Evolutionary conservation across 2,797 vertebrate genomes (phyloP).

Genomic region (Smutsia temminckii): DNA sequence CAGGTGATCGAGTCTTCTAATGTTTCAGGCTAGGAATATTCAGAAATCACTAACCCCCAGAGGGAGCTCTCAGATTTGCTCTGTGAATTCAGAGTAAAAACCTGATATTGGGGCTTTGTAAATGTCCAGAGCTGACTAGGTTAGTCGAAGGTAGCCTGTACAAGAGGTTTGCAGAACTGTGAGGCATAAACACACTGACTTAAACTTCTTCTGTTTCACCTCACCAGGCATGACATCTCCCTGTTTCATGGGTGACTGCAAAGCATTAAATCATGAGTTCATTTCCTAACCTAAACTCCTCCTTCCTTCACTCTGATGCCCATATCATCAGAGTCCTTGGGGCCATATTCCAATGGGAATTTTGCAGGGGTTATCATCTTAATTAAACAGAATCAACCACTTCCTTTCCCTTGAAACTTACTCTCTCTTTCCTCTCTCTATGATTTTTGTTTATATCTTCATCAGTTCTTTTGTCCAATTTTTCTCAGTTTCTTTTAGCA

Average conservation of each 20-base stretch:
- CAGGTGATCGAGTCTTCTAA: background rate
- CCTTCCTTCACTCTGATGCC: background rate
- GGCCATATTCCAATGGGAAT: background rate
- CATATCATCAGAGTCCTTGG: background rate
- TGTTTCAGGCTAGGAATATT: background rate
- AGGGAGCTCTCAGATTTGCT: slow-evolving; percentile 27
- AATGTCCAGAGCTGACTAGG: background rate
- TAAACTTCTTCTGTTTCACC: background rate
- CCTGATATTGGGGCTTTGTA: background rate
- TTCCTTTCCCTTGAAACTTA: background rate
- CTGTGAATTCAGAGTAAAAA: background rate
- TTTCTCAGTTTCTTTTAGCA: background rate
- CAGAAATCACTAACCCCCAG: background rate
- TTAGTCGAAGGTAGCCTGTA: background rate
- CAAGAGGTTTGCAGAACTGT: background rate
- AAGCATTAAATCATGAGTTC: background rate
- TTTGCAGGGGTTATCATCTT: background rate
- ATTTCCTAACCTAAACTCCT: background rate
- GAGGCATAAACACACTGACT: background rate
- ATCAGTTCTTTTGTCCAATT: background rate
- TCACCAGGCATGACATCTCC: background rate
- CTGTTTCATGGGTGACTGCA: no score
- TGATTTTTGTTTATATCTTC: background rate
- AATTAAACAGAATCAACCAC: background rate
- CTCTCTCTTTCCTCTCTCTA: background rate